Conservation (phyloP, 1,140 invertebrate genomes). For the Arion vulgaris region DNA sequence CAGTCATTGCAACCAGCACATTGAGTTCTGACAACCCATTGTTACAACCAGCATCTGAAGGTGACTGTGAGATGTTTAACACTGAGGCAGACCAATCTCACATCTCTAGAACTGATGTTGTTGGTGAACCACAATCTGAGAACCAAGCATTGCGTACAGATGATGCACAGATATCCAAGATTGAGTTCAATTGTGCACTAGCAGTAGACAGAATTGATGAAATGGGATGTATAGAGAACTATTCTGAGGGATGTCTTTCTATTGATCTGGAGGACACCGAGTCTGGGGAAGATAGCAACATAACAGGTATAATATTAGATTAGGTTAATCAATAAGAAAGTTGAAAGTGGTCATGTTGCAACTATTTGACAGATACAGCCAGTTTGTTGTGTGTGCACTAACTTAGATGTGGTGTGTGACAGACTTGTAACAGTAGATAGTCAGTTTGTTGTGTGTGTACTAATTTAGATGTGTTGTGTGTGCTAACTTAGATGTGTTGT, state of each 20-base stretch:
- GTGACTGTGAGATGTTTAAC: neutral
- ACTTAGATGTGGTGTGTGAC: too few relatives aligned
- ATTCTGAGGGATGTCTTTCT: neutral
- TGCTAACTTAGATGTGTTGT: too few relatives aligned
- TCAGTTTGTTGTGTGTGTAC: too few relatives aligned
- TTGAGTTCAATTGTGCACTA: neutral
- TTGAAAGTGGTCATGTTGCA: too few relatives aligned
- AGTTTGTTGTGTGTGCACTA: too few relatives aligned
- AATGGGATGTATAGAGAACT: conserved; percentile 9
- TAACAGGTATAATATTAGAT: neutral
- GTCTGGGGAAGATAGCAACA: neutral
- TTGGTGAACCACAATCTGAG: neutral
- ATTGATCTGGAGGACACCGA: neutral
- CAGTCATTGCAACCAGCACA: neutral
- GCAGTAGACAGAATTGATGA: conserved; percentile 25
- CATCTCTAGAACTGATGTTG: neutral
- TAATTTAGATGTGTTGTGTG: too few relatives aligned
- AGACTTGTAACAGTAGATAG: too few relatives aligned
- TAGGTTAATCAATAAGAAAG: too few relatives aligned
- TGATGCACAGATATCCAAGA: neutral
- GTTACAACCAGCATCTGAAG: neutral
- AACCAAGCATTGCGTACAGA: neutral
- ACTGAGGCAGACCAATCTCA: neutral
- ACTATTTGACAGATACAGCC: too few relatives aligned
- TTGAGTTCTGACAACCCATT: neutral